Evolutionary conservation across 2,888 invertebrate species (phyloP), one percentile per base, ranked within the genome.

Genomic region (Callosobruchus maculatus): DNA sequence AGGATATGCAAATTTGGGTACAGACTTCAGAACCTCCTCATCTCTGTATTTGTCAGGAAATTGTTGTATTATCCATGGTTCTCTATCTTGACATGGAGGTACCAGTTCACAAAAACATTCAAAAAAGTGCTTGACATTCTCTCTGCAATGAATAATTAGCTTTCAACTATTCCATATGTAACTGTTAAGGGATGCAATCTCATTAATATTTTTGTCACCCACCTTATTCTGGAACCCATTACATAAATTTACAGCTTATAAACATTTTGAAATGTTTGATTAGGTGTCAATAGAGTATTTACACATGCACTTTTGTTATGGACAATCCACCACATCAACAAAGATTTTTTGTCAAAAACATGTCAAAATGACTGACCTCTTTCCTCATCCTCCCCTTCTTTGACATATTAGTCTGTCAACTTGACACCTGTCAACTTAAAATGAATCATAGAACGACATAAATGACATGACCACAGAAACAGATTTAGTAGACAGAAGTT

Each of bases 1-100:
- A 20, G 95, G 97, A 89, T 95, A 97, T 81, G 96, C 94, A 90
- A 97, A 97, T 88, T 96, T 94, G 70, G 97, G 95, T 82, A 97
- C 93, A 83, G 94, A 93, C 86, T 93, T 94, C 74, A 97, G 89
- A 80, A 96, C 93, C 86, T 95, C 95, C 86, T 94, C 92, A 88
- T 96, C 95, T 84, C 91, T 92, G 86, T 93, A 97, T 75, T 90
- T 90, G 79, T 94, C 94, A 70, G 97, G 97, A 88, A 93, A 97
- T 86, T 94, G 94, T 86, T 93, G 94, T 70, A 95, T 88, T 82
- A 97, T 93, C 88, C 93, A 93, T 75, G 94, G 90, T 74, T 89
- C 87, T 81, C 90, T 90, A 78, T 91, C 91, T 71, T 89, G 90
- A 68, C 90, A 89, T 77, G 94, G 91, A 74, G 90, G 90, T 66